Evolutionary conservation across 1,140 invertebrate species (phyloP).

Genomic region (Ptiloglossa arizonensis): DNA sequence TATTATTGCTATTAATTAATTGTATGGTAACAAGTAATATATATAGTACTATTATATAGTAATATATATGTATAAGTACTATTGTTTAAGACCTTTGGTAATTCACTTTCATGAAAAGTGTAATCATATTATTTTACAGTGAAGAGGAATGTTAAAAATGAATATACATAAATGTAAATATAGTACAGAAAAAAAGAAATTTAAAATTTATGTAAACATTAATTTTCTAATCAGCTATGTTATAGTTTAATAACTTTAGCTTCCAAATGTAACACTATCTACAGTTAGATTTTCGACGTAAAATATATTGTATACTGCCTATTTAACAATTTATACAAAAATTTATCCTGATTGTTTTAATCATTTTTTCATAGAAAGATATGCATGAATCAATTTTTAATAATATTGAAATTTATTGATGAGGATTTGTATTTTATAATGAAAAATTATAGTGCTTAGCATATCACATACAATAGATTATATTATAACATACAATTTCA

Average conservation of each 20-base stretch:
- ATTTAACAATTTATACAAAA: neutral
- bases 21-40: neutral
- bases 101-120: neutral
- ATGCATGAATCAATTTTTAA: neutral
- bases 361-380: constrained; percentile 34
- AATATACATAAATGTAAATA: neutral
- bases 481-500: neutral
- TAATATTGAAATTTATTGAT: neutral
- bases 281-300: neutral
- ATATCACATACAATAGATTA: neutral
- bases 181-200: neutral
- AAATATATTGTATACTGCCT: neutral
- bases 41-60: too few relatives aligned
- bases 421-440: neutral
- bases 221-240: neutral
- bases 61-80: too few relatives aligned
- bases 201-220: neutral
- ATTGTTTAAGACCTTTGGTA: neutral
- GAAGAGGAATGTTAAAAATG: neutral
- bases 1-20: neutral
- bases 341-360: constrained; percentile 4
- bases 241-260: neutral
- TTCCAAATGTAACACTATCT: neutral
- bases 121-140: neutral
- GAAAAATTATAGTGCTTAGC: neutral